Conservation (phyloP, 2,113 vertebrate genomes). For the Colius striatus region DNA sequence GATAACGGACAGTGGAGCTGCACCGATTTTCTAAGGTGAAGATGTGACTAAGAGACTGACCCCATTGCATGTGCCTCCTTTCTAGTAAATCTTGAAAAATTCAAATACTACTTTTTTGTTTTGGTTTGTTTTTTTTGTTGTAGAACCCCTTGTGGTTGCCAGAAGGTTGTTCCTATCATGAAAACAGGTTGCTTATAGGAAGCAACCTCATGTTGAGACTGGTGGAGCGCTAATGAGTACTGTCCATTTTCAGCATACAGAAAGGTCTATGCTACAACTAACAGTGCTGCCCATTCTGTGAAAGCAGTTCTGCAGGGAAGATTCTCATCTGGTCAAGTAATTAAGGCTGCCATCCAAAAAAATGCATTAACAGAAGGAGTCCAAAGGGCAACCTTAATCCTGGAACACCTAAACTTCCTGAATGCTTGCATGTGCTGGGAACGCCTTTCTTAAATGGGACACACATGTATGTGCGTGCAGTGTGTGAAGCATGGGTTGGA, state of each 20-base stretch:
- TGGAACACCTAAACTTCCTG: neutral
- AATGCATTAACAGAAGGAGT: neutral
- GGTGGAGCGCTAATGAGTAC: neutral
- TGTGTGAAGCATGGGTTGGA: rapidly evolving
- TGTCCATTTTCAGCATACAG: neutral
- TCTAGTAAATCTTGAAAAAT: neutral
- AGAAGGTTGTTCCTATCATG: neutral
- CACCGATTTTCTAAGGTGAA: neutral
- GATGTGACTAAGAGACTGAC: neutral
- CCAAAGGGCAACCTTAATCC: neutral
- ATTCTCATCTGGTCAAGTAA: neutral
- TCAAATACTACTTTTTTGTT: neutral
- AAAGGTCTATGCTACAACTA: neutral
- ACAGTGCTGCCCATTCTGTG: rapidly evolving
- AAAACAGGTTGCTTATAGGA: neutral
- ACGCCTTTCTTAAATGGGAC: rapidly evolving
- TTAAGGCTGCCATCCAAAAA: neutral
- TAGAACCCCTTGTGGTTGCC: neutral
- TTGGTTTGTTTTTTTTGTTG: neutral
- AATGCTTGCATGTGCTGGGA: rapidly evolving
- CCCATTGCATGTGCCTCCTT: neutral
- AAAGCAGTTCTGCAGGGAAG: neutral
- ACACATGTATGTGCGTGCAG: rapidly evolving
- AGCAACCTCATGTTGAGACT: neutral
- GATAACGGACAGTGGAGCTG: neutral